Conservation (phyloP, 2,888 invertebrate genomes). For the Trimorus sp. region DNA sequence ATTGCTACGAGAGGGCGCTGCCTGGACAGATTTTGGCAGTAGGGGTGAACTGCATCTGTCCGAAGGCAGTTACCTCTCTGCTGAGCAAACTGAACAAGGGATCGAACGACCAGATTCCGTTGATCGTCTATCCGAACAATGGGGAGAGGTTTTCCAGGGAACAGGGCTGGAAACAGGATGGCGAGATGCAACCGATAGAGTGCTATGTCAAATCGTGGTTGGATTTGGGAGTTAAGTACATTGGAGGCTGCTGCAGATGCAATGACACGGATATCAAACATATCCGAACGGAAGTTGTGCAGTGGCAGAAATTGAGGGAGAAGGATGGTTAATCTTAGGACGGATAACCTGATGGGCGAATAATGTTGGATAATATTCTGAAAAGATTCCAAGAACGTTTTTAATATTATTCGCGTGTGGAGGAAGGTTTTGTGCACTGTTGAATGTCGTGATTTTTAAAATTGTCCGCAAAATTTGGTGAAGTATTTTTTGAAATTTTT, state of each 20-base stretch:
- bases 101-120: constrained; percentile 83
- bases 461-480: too few species aligned
- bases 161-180: constrained; percentile 53
- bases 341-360: too few species aligned
- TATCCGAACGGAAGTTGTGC: constrained; percentile 37
- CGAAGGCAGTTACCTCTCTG: constrained; percentile 85
- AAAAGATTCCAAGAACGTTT: too few species aligned
- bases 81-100: constrained; percentile 83
- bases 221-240: constrained; percentile 56
- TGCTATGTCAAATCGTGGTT: constrained; percentile 54
- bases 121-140: constrained; percentile 95
- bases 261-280: constrained; percentile 29
- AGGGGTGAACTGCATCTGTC: constrained; percentile 93
- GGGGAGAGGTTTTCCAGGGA: constrained; percentile 88
- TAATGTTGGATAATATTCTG: too few species aligned
- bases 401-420: too few species aligned
- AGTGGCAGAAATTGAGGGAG: constrained; percentile 42
- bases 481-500: too few species aligned
- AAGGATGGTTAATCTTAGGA: constrained; percentile 20
- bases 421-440: too few species aligned
- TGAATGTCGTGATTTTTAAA: too few species aligned
- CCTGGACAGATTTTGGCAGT: constrained; percentile 90
- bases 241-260: constrained; percentile 60
- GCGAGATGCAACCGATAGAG: constrained; percentile 42
- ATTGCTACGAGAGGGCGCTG: constrained; percentile 83